phyloP scores from a whole-genome alignment of 2,113 vertebrate species.

The Poeciliopsis prolifica region DNA sequence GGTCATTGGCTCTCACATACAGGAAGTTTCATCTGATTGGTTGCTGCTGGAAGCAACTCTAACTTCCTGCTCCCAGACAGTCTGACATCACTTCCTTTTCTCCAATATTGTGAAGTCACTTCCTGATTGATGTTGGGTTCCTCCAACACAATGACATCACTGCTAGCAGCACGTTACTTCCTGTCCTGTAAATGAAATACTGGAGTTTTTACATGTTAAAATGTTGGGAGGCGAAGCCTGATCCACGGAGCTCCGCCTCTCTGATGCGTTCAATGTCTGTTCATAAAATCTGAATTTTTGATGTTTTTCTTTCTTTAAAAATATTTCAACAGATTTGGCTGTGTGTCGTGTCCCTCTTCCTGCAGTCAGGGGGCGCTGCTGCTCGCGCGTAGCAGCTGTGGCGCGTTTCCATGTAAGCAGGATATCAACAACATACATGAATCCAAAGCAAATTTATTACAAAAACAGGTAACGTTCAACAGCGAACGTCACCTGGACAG shows the following conservation, averaged over 20 bases:
- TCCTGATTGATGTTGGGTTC: neutral
- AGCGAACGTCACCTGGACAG: neutral
- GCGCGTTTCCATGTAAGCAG: neutral
- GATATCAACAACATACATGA: neutral
- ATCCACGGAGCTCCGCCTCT: too few species aligned
- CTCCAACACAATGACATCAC: neutral
- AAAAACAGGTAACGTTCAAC: constrained; percentile 44
- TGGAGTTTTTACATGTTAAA: too few species aligned
- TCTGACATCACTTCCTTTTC: neutral
- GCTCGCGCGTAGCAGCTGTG: neutral
- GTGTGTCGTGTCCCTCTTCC: too few species aligned
- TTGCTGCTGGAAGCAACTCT: neutral
- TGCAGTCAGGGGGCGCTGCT: too few species aligned
- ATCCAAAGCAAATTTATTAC: constrained; percentile 65
- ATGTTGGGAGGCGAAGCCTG: too few species aligned
- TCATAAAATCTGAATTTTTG: neutral
- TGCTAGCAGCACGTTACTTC: neutral
- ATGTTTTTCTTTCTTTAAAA: neutral
- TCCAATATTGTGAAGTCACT: too few species aligned
- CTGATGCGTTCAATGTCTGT: neutral
- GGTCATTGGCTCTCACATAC: neutral
- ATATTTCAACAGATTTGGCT: neutral
- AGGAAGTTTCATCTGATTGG: neutral
- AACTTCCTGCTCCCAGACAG: neutral
- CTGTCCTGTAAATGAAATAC: neutral